These are phyloP conservation scores for Gallinago media DNA, from an alignment of 2,113 vertebrate species.

Conservation along the genomic window DNA sequence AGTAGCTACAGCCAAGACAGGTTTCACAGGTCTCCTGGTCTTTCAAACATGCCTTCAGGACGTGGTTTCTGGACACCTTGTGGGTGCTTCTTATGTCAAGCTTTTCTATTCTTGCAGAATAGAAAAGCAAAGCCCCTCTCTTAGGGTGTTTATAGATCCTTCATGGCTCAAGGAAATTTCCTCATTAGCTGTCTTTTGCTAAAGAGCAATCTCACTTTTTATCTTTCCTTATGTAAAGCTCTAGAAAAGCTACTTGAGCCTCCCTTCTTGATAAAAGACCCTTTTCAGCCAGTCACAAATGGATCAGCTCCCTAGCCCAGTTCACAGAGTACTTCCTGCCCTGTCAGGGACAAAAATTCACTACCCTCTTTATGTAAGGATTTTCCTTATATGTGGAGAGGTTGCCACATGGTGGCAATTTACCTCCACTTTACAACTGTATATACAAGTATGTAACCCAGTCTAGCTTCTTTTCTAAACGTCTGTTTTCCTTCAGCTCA, in stretches of 20 bases:
- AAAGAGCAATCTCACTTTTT: neutral
- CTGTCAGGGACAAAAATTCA: neutral
- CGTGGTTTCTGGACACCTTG: neutral
- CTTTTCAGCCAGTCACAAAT: neutral
- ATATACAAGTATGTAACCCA: neutral
- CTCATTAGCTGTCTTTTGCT: neutral
- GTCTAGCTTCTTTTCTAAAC: neutral
- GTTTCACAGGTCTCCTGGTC: neutral
- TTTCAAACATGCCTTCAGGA: neutral
- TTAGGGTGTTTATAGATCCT: neutral
- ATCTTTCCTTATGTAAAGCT: neutral
- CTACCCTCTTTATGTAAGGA: neutral
- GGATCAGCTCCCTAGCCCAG: neutral
- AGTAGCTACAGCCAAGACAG: neutral
- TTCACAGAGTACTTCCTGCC: neutral
- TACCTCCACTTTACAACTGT: neutral
- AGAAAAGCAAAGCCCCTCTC: neutral
- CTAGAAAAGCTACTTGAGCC: neutral
- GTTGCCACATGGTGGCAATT: slow-evolving; percentile 58
- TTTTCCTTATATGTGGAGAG: neutral
- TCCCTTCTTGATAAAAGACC: neutral
- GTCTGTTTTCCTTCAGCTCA: neutral
- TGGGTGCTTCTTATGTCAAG: neutral
- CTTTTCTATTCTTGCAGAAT: neutral
- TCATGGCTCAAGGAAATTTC: neutral